Percentiles rank a stretch among this genome's conserved stretches.
phyloP scores from a whole-genome alignment of 1,140 invertebrate species.

The Ptiloglossa arizonensis region DNA sequence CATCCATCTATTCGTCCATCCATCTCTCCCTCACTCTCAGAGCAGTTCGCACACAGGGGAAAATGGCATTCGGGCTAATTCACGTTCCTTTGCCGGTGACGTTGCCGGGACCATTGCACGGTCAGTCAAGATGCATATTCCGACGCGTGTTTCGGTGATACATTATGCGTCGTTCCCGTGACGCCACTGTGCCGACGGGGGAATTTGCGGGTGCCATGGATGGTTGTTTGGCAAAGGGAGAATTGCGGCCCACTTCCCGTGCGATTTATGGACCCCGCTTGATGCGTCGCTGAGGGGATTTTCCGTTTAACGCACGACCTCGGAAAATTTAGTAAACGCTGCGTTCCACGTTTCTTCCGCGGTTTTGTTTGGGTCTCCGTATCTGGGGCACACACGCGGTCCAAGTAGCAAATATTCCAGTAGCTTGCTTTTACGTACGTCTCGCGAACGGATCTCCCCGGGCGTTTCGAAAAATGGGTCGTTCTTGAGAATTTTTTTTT shows the following conservation, averaged over 20 bases:
- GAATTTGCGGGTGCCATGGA: conserved; percentile 21
- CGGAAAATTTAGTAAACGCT: too few species aligned
- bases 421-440: too few species aligned
- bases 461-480: too few species aligned
- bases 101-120: not conserved
- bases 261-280: not conserved
- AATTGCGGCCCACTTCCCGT: conserved; percentile 8
- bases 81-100: conserved; percentile 54
- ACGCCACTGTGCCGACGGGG: not conserved
- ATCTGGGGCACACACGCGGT: too few species aligned
- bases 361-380: too few species aligned
- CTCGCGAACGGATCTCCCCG: too few species aligned
- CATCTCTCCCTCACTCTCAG: too few species aligned
- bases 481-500: too few species aligned
- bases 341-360: too few species aligned
- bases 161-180: conserved; percentile 18
- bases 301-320: not conserved
- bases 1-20: too few species aligned
- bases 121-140: conserved; percentile 34
- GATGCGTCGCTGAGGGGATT: not conserved
- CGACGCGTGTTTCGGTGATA: conserved; percentile 13
- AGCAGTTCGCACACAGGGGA: conserved; percentile 38
- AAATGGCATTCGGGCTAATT: conserved; percentile 57
- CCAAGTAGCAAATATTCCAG: too few species aligned
- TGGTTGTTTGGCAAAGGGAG: conserved; percentile 7